Evolutionary conservation across 1,140 invertebrate species (phyloP).

Genomic region (Drosophila repletoides): DNA sequence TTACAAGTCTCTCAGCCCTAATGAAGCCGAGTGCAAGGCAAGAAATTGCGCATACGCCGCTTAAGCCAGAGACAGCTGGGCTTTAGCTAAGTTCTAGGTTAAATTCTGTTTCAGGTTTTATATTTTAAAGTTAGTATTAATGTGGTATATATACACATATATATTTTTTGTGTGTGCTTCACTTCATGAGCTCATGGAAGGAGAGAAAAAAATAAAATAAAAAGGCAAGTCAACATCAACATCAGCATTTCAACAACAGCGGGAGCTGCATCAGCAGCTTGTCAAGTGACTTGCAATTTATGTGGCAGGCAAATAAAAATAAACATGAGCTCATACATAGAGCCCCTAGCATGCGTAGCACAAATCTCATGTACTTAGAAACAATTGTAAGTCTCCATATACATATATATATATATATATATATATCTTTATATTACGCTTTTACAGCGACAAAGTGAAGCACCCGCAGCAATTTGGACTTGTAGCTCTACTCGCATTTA

Average conservation of each 20-base stretch:
- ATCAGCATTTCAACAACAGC: conserved; percentile 82
- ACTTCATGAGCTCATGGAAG: conserved; percentile 62
- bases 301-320: conserved; percentile 80
- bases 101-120: conserved; percentile 40
- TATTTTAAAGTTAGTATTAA: conserved; percentile 14
- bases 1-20: conserved; percentile 29
- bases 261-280: conserved; percentile 82
- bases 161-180: conserved; percentile 32
- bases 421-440: neutral
- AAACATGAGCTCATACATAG: conserved; percentile 82
- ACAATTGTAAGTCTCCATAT: conserved; percentile 43
- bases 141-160: conserved; percentile 17
- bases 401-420: neutral
- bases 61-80: conserved; percentile 22
- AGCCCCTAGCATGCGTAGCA: conserved; percentile 42
- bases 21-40: conserved; percentile 44
- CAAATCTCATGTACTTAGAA: conserved; percentile 57
- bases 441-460: conserved; percentile 50
- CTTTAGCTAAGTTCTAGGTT: conserved; percentile 48
- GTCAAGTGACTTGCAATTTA: conserved; percentile 82
- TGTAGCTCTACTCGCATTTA: conserved; percentile 49
- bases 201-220: no score
- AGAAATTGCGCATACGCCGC: conserved; percentile 65
- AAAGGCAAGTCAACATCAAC: conserved; percentile 82
- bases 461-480: conserved; percentile 72